Evolutionary conservation across 2,113 vertebrate genomes (phyloP), one percentile per base, ranked within the genome.

Genomic region (Pangasianodon gigas): DNA sequence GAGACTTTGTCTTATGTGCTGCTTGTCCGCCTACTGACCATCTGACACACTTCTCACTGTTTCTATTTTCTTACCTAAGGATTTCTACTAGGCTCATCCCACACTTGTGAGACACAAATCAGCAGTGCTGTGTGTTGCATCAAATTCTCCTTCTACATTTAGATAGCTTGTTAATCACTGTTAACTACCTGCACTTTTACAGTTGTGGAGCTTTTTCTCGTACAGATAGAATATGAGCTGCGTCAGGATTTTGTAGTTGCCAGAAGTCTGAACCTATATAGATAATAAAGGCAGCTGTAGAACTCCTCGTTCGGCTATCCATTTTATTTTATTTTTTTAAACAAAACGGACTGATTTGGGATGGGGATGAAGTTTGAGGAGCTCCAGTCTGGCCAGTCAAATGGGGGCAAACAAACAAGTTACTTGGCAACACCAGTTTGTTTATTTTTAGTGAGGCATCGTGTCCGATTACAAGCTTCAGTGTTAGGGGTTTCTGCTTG

Each of bases 391-490:
- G 62, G 48, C 67, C 26, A 65, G 56, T 69, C 71, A 71, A 21
- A 41, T 83, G 9, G 75, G 81, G 58, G 84, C 82, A 88, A 91
- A 87, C 41, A 81, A 69, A 16, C 84, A 54, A 81, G 89, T 92
- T 90, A 89, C 92, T 80, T 90, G 89, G 90, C 92, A 89, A 92
- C 87, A 52, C 58, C 41, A 54, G 58, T 62, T 44, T 90, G 90
- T 92, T 92, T 91, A 92, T 91, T 90, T 92, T 91, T 91, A 92
- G 92, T 60, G 51, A 82, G 48, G 37, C 37, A 56, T 60, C 51
- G 37, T 84, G 37, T 89, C 80, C 37, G 16, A 84, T 89, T 84
- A 84, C 88, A 89, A 69, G 48, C 52, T 88, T 89, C 80, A 83
- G 13, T 67, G 44, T 86, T 89, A 69, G 26, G 87, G 79, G 87